These are phyloP conservation scores for Serilophus lunatus DNA, from an alignment of 2,113 vertebrate genomes.

Conservation along the genomic window DNA sequence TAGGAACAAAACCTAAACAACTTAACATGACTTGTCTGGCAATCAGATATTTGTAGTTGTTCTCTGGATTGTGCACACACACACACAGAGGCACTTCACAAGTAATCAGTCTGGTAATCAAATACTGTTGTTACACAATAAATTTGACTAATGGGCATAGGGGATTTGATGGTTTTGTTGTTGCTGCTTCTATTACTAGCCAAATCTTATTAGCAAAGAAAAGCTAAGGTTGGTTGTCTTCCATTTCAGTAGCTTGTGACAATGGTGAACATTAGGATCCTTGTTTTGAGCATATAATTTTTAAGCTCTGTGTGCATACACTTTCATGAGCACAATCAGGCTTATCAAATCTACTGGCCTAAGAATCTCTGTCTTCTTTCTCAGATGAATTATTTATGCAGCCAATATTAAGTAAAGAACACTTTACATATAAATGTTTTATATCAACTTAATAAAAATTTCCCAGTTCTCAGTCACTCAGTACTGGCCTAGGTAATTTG, in stretches of 20 bases:
- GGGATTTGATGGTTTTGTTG: background rate
- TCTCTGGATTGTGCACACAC: background rate
- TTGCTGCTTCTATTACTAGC: background rate
- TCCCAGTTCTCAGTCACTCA: background rate
- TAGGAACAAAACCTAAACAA: background rate
- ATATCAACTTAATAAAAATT: conserved; percentile 2
- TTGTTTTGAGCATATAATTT: background rate
- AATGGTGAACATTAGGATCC: background rate
- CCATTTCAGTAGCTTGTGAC: background rate
- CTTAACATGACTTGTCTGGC: background rate
- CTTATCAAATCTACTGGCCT: background rate
- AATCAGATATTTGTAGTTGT: background rate
- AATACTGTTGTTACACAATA: background rate
- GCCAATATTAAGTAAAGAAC: conserved; percentile 11
- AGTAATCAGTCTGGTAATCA: background rate
- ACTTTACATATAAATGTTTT: conserved; percentile 1
- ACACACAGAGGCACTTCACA: background rate
- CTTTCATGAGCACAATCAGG: background rate
- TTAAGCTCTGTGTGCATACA: background rate
- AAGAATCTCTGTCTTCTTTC: background rate
- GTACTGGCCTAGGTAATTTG: background rate
- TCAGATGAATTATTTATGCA: conserved; percentile 26
- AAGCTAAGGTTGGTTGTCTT: background rate
- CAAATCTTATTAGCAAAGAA: background rate
- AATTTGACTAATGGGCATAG: background rate